Evolutionary conservation across 2,113 vertebrate genomes (phyloP).

Genomic region (Colossoma macropomum): DNA sequence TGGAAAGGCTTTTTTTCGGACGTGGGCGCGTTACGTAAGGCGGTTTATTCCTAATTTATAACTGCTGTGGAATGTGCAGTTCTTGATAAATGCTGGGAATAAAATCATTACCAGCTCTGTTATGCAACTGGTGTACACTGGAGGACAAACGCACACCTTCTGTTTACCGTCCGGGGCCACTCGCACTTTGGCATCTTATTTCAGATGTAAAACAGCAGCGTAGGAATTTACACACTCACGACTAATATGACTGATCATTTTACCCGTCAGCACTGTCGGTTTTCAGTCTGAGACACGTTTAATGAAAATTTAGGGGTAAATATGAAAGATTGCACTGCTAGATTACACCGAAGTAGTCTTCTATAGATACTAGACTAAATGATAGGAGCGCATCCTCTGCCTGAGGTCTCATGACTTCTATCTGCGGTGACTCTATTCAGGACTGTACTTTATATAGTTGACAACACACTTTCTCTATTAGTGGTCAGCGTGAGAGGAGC

Average conservation of each 20-base stretch:
- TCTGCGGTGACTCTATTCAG: conserved; percentile 11
- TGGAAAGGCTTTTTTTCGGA: neutral
- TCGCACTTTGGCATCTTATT: conserved; percentile 23
- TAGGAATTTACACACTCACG: conserved; percentile 17
- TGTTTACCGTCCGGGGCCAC: neutral
- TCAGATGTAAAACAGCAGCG: conserved; percentile 23
- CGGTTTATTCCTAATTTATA: conserved; percentile 14
- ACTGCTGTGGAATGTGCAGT: neutral
- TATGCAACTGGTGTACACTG: conserved; percentile 19
- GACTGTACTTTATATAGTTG: neutral
- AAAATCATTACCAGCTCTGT: conserved; percentile 12
- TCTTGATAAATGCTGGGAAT: conserved; percentile 26
- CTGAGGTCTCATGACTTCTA: neutral
- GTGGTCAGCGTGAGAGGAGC: conserved; percentile 19
- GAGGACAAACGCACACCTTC: neutral
- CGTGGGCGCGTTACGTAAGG: neutral
- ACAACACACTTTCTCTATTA: conserved; percentile 25
- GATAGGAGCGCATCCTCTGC: neutral
- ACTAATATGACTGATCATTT: conserved; percentile 15
- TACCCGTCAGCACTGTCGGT: neutral
- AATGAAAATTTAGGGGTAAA: neutral
- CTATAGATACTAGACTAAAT: neutral
- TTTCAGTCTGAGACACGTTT: no score
- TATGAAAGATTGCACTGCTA: neutral
- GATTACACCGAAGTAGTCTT: neutral